phyloP scores from a whole-genome alignment of 2,888 invertebrate species.

The Dascillus cervinus region DNA sequence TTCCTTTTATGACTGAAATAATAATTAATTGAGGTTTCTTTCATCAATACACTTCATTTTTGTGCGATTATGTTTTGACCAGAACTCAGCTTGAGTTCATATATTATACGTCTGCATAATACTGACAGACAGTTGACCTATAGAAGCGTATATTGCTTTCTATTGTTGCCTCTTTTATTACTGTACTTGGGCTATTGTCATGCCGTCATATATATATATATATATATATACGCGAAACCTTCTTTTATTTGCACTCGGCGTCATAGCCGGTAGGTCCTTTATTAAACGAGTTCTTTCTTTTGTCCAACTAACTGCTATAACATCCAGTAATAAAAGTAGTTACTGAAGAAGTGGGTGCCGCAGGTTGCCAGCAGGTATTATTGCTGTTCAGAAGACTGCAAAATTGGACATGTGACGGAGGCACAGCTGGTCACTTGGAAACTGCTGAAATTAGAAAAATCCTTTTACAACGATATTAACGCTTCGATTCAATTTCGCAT shows the following conservation, averaged over 20 bases:
- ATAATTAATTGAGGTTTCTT: no score
- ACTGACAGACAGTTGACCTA: conserved; percentile 33
- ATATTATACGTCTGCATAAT: conserved; percentile 31
- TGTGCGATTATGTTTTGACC: no score
- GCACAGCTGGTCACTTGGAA: conserved; percentile 3
- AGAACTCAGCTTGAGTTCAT: no score
- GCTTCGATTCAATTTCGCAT: background rate
- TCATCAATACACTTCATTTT: no score
- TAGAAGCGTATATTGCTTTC: conserved; percentile 26
- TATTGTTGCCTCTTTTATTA: conserved; percentile 37
- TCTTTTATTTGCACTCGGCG: conserved; percentile 39
- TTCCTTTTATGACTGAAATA: no score
- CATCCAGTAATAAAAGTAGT: conserved; percentile 34
- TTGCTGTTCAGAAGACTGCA: conserved; percentile 19
- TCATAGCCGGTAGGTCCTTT: conserved; percentile 24
- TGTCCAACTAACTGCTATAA: conserved; percentile 37
- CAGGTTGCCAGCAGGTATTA: conserved; percentile 31
- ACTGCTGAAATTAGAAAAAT: conserved; percentile 7
- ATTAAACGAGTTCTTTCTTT: conserved; percentile 39
- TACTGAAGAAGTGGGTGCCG: conserved; percentile 24
- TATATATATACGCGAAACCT: conserved; percentile 37
- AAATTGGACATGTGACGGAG: conserved; percentile 13
- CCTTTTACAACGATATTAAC: conserved; percentile 10
- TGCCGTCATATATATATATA: conserved; percentile 37
- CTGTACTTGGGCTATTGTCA: conserved; percentile 31